Evolutionary conservation across 2,888 invertebrate genomes (phyloP), one percentile per base, ranked within the genome.

Genomic region (Euzetes globulus): DNA sequence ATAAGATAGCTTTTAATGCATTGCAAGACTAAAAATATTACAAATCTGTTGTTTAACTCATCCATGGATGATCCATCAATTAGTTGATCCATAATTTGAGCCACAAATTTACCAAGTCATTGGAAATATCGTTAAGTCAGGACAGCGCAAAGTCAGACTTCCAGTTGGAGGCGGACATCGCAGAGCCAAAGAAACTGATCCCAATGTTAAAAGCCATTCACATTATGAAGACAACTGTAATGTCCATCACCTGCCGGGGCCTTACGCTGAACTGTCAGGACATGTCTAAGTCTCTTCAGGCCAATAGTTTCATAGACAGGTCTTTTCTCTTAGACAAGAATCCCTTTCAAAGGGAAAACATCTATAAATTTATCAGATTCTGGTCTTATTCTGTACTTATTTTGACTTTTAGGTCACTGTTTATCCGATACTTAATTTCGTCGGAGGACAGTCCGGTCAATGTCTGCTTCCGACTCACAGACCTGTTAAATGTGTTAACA

Each of bases 181-280:
- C n/a, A 1, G 37, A 33, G 5, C 37, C 65, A 19, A 33, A 65
- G 17, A 33, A 29, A 65, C 22, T 74, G 29, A 50, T 70, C 4
- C 74, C 74, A 58, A 27, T 70, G 27, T 47, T 74, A 6, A 74
- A 29, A 25, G 15, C 74, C 13, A 74, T 74, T 13, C 15, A 50
- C n/a, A 55, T 71, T n/a, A 70, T 55, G 27, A 25, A 33, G 45
- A 33, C 17, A n/a, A 55, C 68, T 2, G 71, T 71, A 4, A 71
- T 74, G 29, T 5, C 33, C n/a, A 70, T 74, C 70, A 74, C 74
- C 9, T 33, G 27, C 22, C 7, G 29, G 13, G 71, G 71, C 19
- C 70, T 74, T n/a, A 74, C 70, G 50, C 33, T 74, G 11, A 74
- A 13, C 27, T 70, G 74, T 58, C 68, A 74, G 55, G 68, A 74